Evolutionary conservation across 2,113 vertebrate species (phyloP), one percentile per base, ranked within the genome.

Genomic region (Phainopepla nitens): DNA sequence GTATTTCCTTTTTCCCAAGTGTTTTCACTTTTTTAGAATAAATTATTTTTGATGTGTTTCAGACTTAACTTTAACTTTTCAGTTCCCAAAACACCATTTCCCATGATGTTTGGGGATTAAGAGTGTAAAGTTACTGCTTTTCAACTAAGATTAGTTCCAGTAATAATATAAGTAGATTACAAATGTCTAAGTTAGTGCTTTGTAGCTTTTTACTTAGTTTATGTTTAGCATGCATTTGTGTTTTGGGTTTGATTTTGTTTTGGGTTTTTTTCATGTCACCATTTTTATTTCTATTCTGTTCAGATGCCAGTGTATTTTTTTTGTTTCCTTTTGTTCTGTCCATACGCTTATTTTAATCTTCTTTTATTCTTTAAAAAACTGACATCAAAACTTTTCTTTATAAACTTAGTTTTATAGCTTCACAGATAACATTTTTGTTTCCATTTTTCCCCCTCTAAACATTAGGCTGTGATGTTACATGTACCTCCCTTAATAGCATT

Each of bases 231-330:
- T 81, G 39, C 28, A 4, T 84, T 81, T 89, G 62, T 92, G 62
- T 2, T 92, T 83, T 39, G n/a, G 24, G 31, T 77, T 95, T 82
- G 60, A 7, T 51, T 47, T 31, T 51, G 15, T 6, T 44, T 44
- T 22, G 5, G 2, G 5, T 20, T 18, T 21, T 8, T 9, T 54
- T 35, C 27, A 50, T 64, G 58, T 88, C 58, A 85, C 10, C 20
- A 6, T 97, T 95, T 93, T 68, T 21, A 35, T 70, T 77, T 53
- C 93, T 78, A 31, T 86, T 96, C 89, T 96, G 83, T 97, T 97
- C 94, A 93, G 72, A 96, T 97, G 75, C 85, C 95, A 92, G 79
- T 82, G 78, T 77, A 82, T 47, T 79, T 90, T 66, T 64, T 51
- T 47, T 3, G 39, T 76, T 87, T 85, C 73, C 27, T 86, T 81